These are phyloP conservation scores for Ophraella communa DNA, from an alignment of 2,888 invertebrate genomes.

Conservation along the genomic window DNA sequence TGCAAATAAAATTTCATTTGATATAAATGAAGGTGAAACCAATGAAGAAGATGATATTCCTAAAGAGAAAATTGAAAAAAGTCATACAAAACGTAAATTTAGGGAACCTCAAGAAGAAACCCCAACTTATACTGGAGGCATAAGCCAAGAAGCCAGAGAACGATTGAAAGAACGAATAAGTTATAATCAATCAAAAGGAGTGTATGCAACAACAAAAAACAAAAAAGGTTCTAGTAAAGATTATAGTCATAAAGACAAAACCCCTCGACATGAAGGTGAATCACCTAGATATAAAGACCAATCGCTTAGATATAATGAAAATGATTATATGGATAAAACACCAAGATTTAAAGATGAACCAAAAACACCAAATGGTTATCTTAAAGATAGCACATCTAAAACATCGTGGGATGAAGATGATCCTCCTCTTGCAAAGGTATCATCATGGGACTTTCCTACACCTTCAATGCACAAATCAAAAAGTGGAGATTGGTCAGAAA, in stretches of 20 bases:
- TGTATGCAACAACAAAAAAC: constrained; percentile 73
- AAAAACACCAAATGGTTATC: constrained; percentile 75
- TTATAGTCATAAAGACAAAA: constrained; percentile 40
- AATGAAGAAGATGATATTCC: constrained; percentile 60
- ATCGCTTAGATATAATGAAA: constrained; percentile 54
- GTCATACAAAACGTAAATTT: constrained; percentile 68
- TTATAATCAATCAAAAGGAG: constrained; percentile 68
- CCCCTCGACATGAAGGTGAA: no score
- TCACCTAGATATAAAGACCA: no score
- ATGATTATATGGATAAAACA: constrained; percentile 57
- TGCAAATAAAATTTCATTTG: constrained; percentile 71
- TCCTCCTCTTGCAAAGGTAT: constrained; percentile 68
- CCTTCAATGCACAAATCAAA: constrained; percentile 66
- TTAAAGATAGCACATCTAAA: constrained; percentile 70
- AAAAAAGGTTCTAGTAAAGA: constrained; percentile 10
- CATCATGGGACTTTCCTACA: constrained; percentile 93
- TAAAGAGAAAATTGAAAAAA: constrained; percentile 52
- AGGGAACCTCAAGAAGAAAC: constrained; percentile 85
- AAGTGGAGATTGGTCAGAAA: constrained; percentile 54
- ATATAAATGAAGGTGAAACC: constrained; percentile 60
- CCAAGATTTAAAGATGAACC: constrained; percentile 85
- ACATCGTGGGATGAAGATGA: constrained; percentile 82
- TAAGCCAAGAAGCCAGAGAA: constrained; percentile 78
- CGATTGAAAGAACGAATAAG: constrained; percentile 71
- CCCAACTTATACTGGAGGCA: constrained; percentile 93